Conservation (phyloP, 92 coral and sea anemone species). For the Diadumene lineata region DNA sequence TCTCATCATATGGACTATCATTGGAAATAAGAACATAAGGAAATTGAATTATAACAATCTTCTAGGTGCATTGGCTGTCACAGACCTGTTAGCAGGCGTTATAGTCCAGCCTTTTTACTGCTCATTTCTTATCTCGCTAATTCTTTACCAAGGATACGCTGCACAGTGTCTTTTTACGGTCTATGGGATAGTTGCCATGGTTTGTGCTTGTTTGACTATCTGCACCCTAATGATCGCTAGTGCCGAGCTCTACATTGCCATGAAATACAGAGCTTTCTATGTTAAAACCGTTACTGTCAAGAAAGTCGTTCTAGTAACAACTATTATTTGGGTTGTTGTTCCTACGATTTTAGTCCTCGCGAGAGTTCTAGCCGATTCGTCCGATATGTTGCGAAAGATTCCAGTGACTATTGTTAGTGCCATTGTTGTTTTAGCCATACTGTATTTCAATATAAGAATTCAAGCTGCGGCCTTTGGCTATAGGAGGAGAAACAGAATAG, state of each 20-base stretch:
- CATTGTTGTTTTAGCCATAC: neutral
- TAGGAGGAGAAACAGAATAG: no score
- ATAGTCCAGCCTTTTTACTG: no score
- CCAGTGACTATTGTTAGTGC: neutral
- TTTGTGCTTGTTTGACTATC: neutral
- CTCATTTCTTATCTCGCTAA: neutral
- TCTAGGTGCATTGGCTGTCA: no score
- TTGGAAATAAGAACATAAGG: no score
- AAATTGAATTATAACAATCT: no score
- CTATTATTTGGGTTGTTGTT: neutral
- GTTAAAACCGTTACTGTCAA: neutral
- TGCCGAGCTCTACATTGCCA: conserved; percentile 7
- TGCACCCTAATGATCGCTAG: conserved; percentile 4
- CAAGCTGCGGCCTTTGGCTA: conserved; percentile 1
- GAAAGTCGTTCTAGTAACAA: neutral
- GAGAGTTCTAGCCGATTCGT: neutral
- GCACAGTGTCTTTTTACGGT: neutral
- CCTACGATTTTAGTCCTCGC: neutral
- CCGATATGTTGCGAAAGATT: neutral
- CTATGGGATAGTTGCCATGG: neutral
- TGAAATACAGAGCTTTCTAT: neutral
- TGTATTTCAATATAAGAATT: neutral
- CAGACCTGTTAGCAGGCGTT: no score
- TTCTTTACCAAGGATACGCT: neutral
- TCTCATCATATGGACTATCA: no score